phyloP scores from a whole-genome alignment of 2,113 vertebrate genomes.

The Halcyon malimbica region DNA sequence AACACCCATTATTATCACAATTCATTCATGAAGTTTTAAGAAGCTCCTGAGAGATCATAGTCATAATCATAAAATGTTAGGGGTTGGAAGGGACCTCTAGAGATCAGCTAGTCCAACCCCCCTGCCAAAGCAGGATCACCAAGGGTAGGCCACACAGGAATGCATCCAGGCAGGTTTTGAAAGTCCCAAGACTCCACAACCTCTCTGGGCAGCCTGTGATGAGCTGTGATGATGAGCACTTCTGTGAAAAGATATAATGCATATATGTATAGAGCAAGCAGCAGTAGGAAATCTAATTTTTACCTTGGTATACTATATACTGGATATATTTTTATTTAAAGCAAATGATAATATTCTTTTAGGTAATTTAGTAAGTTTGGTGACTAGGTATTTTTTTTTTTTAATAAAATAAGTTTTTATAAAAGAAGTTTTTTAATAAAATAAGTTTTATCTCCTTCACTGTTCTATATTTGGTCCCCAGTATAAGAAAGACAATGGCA shows the following conservation, averaged over 20 bases:
- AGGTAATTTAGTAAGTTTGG: constrained; percentile 1
- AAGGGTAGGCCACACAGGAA: too few relatives aligned
- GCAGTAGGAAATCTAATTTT: not conserved
- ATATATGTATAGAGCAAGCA: not conserved
- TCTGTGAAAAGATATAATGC: not conserved
- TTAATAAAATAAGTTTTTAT: not conserved
- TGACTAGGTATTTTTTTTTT: not conserved
- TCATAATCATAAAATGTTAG: too few relatives aligned
- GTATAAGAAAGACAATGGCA: not conserved
- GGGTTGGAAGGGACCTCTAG: too few relatives aligned
- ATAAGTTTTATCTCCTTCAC: not conserved
- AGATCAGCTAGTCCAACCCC: too few relatives aligned
- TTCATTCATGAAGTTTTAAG: constrained; percentile 15
- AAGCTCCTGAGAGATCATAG: not conserved
- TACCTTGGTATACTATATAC: not conserved
- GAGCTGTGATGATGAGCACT: not conserved
- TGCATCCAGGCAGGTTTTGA: too few relatives aligned
- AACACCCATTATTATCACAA: not conserved
- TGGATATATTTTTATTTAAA: not conserved
- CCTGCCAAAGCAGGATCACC: too few relatives aligned
- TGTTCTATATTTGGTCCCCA: not conserved
- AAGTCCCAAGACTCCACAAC: too few relatives aligned
- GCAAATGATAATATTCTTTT: not conserved
- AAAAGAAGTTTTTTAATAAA: not conserved
- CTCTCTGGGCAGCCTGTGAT: too few relatives aligned